Base-by-base conservation (phyloP, 2,113 vertebrate species). In the Nerophis ophidion region DNA sequence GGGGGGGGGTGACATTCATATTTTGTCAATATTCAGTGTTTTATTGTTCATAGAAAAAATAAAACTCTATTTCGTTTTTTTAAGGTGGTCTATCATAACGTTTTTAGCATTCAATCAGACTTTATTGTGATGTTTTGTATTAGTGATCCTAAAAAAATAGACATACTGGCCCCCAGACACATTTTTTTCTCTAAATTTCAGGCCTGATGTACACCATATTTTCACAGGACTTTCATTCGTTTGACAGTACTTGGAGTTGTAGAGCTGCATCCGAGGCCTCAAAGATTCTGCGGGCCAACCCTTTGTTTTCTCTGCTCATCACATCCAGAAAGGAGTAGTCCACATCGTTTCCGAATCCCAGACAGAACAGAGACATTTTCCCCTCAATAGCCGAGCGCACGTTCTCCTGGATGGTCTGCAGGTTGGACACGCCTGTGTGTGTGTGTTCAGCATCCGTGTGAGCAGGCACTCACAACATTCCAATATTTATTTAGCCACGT, bases 321-420 rank as follows among this genome's bases (percentile, higher is more conserved):
- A 92, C 91, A 75, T 99, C 92, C 84, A 99, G 76, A 83, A 99
- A 97, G 53, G 70, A 59, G 5, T 90, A 96, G 44, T 91, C 81
- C 66, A 98, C 90, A 6, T 92, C 79, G 6, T 92, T 90, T 54
- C 96, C 96, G 0, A 98, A 96, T 57, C 95, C 96, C 54, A 99
- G 91, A 83, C 90, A 92, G 80, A 92, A 99, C 14, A 98, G 71
- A 56, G 87, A 87, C 7, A 91, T 93, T 13, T 68, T 88, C 36
- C 84, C 89, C 4, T 56, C 42, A 8, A 91, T 74, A 10, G 90
- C 90, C 16, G 76, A 10, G 16, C 17, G 72, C 54, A 94, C 57
- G 0, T 93, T 94, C 11, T 84, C 6, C 79, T 92, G 89, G 76
- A 98, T 96, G 1, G 0, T 14, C 1, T 4, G 7, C 8, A 63